Evolutionary conservation across 2,113 vertebrate genomes (phyloP), one percentile per base, ranked within the genome.

Genomic region (Nibea coibor): DNA sequence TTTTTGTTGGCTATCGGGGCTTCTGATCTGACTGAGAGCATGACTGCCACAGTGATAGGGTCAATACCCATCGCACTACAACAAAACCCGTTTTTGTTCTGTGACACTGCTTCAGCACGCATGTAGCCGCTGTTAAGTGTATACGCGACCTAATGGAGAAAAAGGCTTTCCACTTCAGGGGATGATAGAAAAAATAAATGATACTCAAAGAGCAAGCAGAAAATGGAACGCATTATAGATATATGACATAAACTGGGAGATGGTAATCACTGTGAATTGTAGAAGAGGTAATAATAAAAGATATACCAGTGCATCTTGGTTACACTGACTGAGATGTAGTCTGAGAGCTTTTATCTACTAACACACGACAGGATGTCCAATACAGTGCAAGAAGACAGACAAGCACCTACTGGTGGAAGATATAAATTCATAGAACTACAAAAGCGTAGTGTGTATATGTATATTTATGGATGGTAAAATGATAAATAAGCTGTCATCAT

Each of bases 1-100:
- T 62, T 68, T 80, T 78, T 53, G 75, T 66, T 57, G 56, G 75
- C 81, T 91, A 94, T 93, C 92, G 75, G 81, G 75, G 57, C 39
- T 56, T 87, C 45, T 61, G 75, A 90, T 90, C 90, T 86, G 87
- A 61, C 73, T 84, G 77, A 68, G 50, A 84, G 73, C 71, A 59
- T 43, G 77, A 17, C 67, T 75, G 83, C 66, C 80, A 74, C 88
- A 74, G 77, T 50, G 75, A 86, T 79, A 79, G 77, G 85, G 90
- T 93, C 88, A 82, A 82, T 45, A 81, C 77, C 72, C 66, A 50
- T 81, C 78, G 85, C 69, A 57, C 45, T 48, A 76, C 75, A 67
- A 82, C 88, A 87, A 72, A 84, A 78, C 50, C 51, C 14, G 9
- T 63, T 82, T 87, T 84, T 92, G 85, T 90, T 81, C 26, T 47